These are phyloP conservation scores for Saxidomus purpurata DNA, from an alignment of 1,140 invertebrate genomes.

Conservation along the genomic window DNA sequence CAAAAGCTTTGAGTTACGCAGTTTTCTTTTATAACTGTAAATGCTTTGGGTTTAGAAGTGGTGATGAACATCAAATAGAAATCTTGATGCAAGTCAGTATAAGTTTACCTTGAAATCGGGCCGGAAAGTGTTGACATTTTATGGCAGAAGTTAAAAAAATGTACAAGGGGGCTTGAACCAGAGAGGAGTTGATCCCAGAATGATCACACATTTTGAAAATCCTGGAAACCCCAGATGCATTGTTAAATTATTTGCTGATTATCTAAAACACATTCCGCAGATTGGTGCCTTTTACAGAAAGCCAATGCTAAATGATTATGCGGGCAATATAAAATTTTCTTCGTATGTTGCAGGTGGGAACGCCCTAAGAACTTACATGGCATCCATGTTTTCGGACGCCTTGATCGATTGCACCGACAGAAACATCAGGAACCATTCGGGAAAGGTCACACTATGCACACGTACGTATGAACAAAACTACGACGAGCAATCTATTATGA, in stretches of 20 bases:
- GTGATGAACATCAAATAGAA: slow-evolving; percentile 9
- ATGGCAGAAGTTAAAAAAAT: background rate
- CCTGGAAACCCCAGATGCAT: background rate
- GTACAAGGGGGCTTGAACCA: background rate
- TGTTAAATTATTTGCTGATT: background rate
- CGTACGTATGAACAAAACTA: background rate
- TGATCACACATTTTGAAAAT: background rate
- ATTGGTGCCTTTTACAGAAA: background rate
- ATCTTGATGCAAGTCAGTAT: background rate
- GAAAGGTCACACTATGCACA: background rate
- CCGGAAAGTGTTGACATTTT: background rate
- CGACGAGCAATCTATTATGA: background rate
- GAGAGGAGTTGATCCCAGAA: background rate
- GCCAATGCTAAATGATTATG: background rate
- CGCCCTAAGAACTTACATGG: background rate
- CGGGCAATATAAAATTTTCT: background rate
- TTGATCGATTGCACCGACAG: background rate
- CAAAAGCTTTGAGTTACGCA: background rate
- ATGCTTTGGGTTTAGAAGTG: background rate
- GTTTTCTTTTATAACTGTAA: slow-evolving; percentile 40
- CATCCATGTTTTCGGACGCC: background rate
- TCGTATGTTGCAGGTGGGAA: background rate
- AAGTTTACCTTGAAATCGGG: background rate
- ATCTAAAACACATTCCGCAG: background rate
- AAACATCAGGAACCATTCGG: background rate